Evolutionary conservation across 2,888 invertebrate species (phyloP), one percentile per base, ranked within the genome.

Genomic region (Diloba caeruleocephala): DNA sequence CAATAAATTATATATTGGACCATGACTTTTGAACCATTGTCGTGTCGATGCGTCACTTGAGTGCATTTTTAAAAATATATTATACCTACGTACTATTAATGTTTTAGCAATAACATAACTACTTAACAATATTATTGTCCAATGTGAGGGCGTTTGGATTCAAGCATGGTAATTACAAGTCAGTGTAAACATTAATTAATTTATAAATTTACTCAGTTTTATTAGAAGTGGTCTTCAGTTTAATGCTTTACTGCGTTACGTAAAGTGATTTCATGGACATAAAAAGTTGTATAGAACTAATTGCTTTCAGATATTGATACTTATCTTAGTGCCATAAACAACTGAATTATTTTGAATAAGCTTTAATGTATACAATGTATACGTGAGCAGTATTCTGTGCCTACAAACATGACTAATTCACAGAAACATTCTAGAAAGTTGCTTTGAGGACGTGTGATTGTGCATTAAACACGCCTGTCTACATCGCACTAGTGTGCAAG

Each of bases 341-440:
- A 38, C 36, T 32, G 23, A 41, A 19, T 26, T 49, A 36, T 57
- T 51, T 32, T 58, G 34, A 43, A 6, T 36, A 43, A 53, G 43
- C 49, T 59, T 34, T 31, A 25, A 14, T 21, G 38, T 28, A 32
- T 26, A 46, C 50, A 25, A 23, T 34, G 45, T 28, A 23, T 9
- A 14, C 13, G 25, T 25, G 8, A 25, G 44, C 19, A 41, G 49
- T 25, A 38, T 10, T 37, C 36, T 37, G 38, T 39, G 46, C 37
- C 33, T 36, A 41, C 8, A 33, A 12, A 44, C 38, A 33, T 36
- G 23, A 38, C 37, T 33, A 43, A 43, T 67, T 71, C 64, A 49
- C 37, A 44, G 66, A 67, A 62, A 48, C 63, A 60, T 79, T 84
- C 80, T 83, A 84, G 85, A 87, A 87, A 85, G 85, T 84, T 72